These are phyloP conservation scores for Hofmannophila pseudospretella DNA, from an alignment of 2,888 invertebrate species.

Conservation along the genomic window DNA sequence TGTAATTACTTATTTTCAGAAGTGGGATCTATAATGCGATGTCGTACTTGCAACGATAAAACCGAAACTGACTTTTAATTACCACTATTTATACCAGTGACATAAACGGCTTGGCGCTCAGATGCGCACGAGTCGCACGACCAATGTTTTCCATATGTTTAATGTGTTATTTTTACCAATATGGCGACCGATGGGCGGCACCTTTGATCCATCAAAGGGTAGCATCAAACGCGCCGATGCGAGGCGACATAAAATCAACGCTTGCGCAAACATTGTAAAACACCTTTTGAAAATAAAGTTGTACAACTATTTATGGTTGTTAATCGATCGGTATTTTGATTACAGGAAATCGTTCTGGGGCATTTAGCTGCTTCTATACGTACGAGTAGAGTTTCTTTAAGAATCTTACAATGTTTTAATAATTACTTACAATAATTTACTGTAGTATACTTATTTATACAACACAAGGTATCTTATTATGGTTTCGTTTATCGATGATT, in stretches of 20 bases:
- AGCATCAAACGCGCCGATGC: slow-evolving; percentile 36
- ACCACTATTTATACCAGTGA: slow-evolving; percentile 9
- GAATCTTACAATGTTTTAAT: too few species aligned
- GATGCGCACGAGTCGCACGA: slow-evolving; percentile 1
- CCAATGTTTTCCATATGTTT: slow-evolving; percentile 43
- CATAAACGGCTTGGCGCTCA: not conserved
- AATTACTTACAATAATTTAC: too few species aligned
- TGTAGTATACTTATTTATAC: too few species aligned
- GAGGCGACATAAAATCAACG: slow-evolving; percentile 40
- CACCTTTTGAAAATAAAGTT: slow-evolving; percentile 14
- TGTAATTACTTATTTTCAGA: too few species aligned
- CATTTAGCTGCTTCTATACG: too few species aligned
- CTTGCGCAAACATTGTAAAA: slow-evolving; percentile 40
- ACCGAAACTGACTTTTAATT: too few species aligned
- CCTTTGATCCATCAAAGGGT: slow-evolving; percentile 64
- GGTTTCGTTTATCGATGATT: too few species aligned
- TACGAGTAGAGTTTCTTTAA: too few species aligned
- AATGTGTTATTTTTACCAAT: slow-evolving; percentile 72
- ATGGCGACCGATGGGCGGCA: slow-evolving; percentile 56
- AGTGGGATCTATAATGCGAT: too few species aligned
- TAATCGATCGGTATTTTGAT: slow-evolving; percentile 25
- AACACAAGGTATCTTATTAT: too few species aligned
- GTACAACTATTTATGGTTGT: slow-evolving; percentile 12
- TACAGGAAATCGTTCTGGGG: slow-evolving; percentile 2
- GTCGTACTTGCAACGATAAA: too few species aligned